A percentile compares a stretch with the other conserved stretches of the same genome.
Conservation (phyloP, 2,888 invertebrate species). For the Diaphora mendica region DNA sequence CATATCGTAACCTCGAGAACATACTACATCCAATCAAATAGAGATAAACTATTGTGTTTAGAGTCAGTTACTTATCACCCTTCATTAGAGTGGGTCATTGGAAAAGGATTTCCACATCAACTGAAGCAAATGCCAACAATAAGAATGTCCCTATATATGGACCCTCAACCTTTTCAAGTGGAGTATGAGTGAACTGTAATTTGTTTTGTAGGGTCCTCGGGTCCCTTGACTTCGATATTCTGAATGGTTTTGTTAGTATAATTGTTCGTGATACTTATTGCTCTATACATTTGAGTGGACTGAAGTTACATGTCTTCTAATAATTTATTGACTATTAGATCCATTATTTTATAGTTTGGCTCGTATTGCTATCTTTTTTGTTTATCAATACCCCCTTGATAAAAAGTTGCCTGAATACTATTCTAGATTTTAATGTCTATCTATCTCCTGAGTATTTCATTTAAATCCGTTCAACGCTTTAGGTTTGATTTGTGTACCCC, state of each 20-base stretch:
- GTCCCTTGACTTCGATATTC: conserved; percentile 27
- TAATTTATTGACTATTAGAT: not conserved
- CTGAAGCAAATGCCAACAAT: conserved; percentile 36
- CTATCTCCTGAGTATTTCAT: no score
- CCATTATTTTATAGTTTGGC: not conserved
- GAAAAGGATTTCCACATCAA: conserved; percentile 37
- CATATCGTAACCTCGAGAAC: not conserved
- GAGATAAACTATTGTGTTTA: conserved; percentile 8
- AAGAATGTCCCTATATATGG: conserved; percentile 29
- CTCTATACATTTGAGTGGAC: not conserved
- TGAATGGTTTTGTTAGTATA: conserved; percentile 20
- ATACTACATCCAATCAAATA: conserved; percentile 18
- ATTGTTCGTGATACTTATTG: conserved; percentile 7
- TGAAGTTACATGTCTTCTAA: not conserved
- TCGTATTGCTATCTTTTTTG: not conserved
- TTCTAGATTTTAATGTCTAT: no score
- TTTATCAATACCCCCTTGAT: not conserved
- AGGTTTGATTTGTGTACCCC: no score
- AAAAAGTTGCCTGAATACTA: no score
- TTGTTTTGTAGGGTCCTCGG: conserved; percentile 30
- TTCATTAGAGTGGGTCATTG: conserved; percentile 39
- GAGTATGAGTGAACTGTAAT: conserved; percentile 43
- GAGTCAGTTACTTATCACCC: conserved; percentile 26
- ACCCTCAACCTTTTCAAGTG: conserved; percentile 47
- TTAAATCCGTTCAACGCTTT: no score